Conservation (phyloP, 2,113 vertebrate species). For the Eira barbara region DNA sequence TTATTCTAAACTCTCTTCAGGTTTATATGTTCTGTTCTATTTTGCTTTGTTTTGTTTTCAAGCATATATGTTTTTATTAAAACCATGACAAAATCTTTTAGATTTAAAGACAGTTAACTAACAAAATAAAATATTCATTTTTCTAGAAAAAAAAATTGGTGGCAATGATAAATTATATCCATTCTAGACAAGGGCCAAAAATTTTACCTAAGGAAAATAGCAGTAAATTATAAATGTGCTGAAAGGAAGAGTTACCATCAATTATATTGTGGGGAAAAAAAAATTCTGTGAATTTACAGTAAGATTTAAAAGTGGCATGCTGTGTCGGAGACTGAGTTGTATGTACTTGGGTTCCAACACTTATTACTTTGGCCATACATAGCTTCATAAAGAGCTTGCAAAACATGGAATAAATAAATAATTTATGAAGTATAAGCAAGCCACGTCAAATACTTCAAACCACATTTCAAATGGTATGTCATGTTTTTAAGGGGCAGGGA, state of each 20-base stretch:
- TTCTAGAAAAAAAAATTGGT: not conserved
- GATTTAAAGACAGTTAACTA: not conserved
- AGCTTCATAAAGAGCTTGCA: not conserved
- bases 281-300: not conserved
- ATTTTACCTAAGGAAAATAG: not conserved
- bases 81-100: not conserved
- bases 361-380: not conserved
- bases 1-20: not conserved
- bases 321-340: not conserved
- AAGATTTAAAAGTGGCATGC: not conserved
- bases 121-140: not conserved
- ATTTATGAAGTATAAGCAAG: not conserved
- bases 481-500: not conserved
- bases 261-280: not conserved
- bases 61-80: not conserved
- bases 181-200: not conserved
- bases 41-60: not conserved
- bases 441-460: not conserved
- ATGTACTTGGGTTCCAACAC: not conserved
- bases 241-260: not conserved
- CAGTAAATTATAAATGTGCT: not conserved
- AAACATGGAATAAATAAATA: not conserved
- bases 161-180: not conserved
- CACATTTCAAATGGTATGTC: not conserved
- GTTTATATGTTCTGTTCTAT: not conserved